Conservation (phyloP, 2,797 vertebrate species). For the Nyctibius grandis region DNA sequence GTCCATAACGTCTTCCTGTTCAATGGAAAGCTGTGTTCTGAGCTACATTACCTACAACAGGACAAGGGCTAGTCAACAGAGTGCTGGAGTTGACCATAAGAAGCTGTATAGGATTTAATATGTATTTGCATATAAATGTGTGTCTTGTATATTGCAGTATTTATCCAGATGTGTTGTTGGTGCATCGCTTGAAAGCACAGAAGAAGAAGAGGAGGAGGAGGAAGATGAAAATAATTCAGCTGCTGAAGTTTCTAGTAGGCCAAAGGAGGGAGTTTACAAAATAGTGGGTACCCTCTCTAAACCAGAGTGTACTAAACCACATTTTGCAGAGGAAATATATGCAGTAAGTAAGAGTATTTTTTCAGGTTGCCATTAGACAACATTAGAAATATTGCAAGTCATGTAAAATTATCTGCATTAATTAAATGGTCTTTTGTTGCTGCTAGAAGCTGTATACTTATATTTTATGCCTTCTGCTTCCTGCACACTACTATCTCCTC, state of each 20-base stretch:
- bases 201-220: constrained; percentile 68
- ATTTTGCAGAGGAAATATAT: constrained; percentile 76
- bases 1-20: not conserved
- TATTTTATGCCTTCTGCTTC: not conserved
- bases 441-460: not conserved
- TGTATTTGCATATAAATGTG: not conserved
- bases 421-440: not conserved
- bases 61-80: no score
- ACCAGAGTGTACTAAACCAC: not conserved
- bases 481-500: not conserved
- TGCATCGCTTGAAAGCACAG: constrained; percentile 58
- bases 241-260: not conserved
- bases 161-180: constrained; percentile 71
- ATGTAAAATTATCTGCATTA: not conserved
- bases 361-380: not conserved
- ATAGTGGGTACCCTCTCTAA: constrained; percentile 83
- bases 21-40: not conserved
- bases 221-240: constrained; percentile 62
- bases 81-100: no score
- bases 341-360: constrained; percentile 71
- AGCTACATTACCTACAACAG: rapidly evolving
- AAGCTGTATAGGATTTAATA: not conserved
- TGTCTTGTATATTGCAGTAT: constrained; percentile 71
- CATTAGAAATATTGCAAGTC: not conserved
- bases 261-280: constrained; percentile 67